Percentiles rank a stretch among this genome's conserved stretches.
phyloP scores from a whole-genome alignment of 2,888 invertebrate species.

The Xanthorhoe designata region DNA sequence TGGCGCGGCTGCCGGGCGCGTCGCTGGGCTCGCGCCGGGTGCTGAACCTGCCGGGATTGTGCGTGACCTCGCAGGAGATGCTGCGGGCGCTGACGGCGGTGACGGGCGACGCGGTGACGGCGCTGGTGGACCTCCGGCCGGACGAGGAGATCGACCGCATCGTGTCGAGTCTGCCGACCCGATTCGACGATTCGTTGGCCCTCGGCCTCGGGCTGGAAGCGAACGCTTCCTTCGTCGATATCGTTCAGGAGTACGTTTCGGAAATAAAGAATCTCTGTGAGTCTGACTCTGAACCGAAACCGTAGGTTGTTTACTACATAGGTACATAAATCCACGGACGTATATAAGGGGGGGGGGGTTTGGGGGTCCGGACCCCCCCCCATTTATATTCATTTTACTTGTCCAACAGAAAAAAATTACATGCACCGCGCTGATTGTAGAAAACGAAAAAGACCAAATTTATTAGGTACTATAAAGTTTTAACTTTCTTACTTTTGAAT shows the following conservation, averaged over 20 bases:
- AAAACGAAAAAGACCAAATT: too few relatives aligned
- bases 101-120: slow-evolving; percentile 61
- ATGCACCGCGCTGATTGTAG: too few relatives aligned
- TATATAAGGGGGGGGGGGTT: too few relatives aligned
- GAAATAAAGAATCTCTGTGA: slow-evolving; percentile 8
- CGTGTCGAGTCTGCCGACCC: slow-evolving; percentile 63
- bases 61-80: slow-evolving; percentile 64
- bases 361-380: too few relatives aligned
- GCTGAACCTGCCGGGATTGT: slow-evolving; percentile 68
- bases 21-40: slow-evolving; percentile 61
- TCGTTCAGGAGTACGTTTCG: slow-evolving; percentile 40
- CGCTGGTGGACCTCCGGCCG: slow-evolving; percentile 57
- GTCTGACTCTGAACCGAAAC: too few relatives aligned
- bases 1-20: slow-evolving; percentile 54
- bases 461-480: too few relatives aligned
- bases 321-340: too few relatives aligned
- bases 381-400: too few relatives aligned
- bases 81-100: slow-evolving; percentile 59
- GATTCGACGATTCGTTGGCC: slow-evolving; percentile 65
- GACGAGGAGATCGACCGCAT: slow-evolving; percentile 62
- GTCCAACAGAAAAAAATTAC: too few relatives aligned
- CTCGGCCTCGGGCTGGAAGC: slow-evolving; percentile 64
- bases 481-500: too few relatives aligned
- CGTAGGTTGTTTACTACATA: too few relatives aligned
- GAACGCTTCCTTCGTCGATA: slow-evolving; percentile 62